Evolutionary conservation across 2,888 invertebrate genomes (phyloP).

Genomic region (Cordilura impudica): DNA sequence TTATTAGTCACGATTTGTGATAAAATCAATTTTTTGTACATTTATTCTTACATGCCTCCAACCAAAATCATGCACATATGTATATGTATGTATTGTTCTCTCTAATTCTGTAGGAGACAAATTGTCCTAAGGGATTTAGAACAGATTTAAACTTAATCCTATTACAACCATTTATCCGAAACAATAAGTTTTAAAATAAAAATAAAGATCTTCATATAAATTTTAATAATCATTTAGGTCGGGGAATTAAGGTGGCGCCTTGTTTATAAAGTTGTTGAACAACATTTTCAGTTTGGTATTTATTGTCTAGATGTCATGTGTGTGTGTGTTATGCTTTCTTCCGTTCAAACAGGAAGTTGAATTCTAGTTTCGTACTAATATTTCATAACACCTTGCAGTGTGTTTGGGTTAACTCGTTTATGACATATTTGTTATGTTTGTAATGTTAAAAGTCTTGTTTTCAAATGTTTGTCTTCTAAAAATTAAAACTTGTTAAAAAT

Average conservation of each 20-base stretch:
- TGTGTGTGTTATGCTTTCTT: neutral
- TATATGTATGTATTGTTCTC: neutral
- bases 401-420: slow-evolving; percentile 17
- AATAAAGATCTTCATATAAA: slow-evolving; percentile 6
- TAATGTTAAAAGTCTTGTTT: neutral
- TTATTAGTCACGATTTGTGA: slow-evolving; percentile 76
- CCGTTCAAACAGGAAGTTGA: slow-evolving; percentile 42
- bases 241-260: slow-evolving; percentile 49
- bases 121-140: slow-evolving; percentile 40
- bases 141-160: slow-evolving; percentile 53
- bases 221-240: slow-evolving; percentile 53
- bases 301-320: slow-evolving; percentile 26
- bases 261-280: slow-evolving; percentile 32
- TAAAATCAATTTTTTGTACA: slow-evolving; percentile 28
- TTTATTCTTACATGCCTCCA: slow-evolving; percentile 20
- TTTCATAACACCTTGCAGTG: slow-evolving; percentile 44
- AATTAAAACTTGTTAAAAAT: neutral
- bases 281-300: neutral
- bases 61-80: slow-evolving; percentile 23
- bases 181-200: neutral
- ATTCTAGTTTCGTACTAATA: slow-evolving; percentile 8
- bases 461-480: neutral
- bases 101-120: slow-evolving; percentile 24
- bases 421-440: slow-evolving; percentile 1
- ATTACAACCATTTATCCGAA: slow-evolving; percentile 48